Base-by-base conservation (phyloP, 2,888 invertebrate genomes). In the Ormia ochracea region DNA sequence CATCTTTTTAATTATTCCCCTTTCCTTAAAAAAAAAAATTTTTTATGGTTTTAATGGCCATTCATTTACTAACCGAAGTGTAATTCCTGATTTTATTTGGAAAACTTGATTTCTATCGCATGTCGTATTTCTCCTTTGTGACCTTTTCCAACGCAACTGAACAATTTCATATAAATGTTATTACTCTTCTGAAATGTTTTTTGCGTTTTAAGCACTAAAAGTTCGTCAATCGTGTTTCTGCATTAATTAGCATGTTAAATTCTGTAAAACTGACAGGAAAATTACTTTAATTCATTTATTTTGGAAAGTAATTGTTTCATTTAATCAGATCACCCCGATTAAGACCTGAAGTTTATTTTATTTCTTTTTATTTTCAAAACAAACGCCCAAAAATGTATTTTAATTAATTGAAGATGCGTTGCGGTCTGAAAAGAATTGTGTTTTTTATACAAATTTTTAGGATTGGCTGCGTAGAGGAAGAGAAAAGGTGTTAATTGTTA, bases 11-110 rank as follows among this genome's bases (percentile, higher is more conserved):
- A 12, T 31, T 59, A 56, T 63, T 54, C 0, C 54, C 45, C 33
- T 61, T 52, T 31, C 10, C n/a, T n/a, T n/a, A n/a, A n/a, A n/a
- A 48, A 26, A 54, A 56, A 33, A 10, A 38, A 50, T 28, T 2
- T 63, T 76, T 58, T 50, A 70, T 77, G 69, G 17, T 28, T 56
- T 69, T 76, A 63, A 76, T 76, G 76, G 63, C 26, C 48, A 58
- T 38, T 54, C 28, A 69, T 56, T 69, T 58, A 69, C 36, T 68
- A 72, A 76, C 76, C 76, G 76, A 58, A 76, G 80, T 80, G 80
- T 80, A 63, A 76, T 76, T 80, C 80, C 80, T 76, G 72, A 52
- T 78, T 72, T 72, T 9, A 38, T 59, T 48, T 17, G 33, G 14
- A 76, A 69, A 69, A 58, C 54, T 77, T 56, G 48, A 63, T 65